Base-by-base conservation (phyloP, 2,888 invertebrate species). In the Morpho helenor region DNA sequence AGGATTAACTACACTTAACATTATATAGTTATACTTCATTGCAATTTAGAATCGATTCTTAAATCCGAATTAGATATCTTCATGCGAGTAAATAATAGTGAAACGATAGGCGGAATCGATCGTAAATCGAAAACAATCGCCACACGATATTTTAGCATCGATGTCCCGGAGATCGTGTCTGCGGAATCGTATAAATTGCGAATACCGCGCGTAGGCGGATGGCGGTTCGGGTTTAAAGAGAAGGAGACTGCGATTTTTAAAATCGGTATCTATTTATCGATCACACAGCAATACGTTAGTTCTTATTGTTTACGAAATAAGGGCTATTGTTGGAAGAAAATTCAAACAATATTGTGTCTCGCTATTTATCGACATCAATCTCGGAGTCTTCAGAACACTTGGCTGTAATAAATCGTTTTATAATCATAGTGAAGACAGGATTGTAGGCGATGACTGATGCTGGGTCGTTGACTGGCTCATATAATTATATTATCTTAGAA, bases 361-460 rank as follows among this genome's bases (percentile, higher is more conserved):
- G 49, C 42, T 55, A 55, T 55, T 59, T 61, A 63, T 63, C 63
- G 63, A 63, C 63, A 61, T 63, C 63, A 63, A 61, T 63, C 63
- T 63, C 59, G 40, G 45, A 52, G 62, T 62, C 56, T 52, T 54
- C 53, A 56, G 61, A 61, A 61, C 59, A 59, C 61, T 61, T 61
- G 61, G 61, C 53, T 59, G 56, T 60, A 61, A 63, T 63, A 63
- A 61, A 63, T 63, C 61, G 61, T 61, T 63, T 63, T 59, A 61
- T 63, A 63, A 63, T 63, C 61, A 63, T 63, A 63, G 63, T 57
- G 61, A 63, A 63, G 63, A 63, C 63, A 61, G 59, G 52, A 59
- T 59, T 59, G 63, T 63, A 63, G 61, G 63, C 63, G 63, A 61
- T 59, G 63, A 61, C 49, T 62, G 59, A 62, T 60, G 59, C 56